Percentiles rank a stretch among this genome's conserved stretches.
phyloP scores from a whole-genome alignment of 2,888 invertebrate species.

The Liposcelis brunnea region DNA sequence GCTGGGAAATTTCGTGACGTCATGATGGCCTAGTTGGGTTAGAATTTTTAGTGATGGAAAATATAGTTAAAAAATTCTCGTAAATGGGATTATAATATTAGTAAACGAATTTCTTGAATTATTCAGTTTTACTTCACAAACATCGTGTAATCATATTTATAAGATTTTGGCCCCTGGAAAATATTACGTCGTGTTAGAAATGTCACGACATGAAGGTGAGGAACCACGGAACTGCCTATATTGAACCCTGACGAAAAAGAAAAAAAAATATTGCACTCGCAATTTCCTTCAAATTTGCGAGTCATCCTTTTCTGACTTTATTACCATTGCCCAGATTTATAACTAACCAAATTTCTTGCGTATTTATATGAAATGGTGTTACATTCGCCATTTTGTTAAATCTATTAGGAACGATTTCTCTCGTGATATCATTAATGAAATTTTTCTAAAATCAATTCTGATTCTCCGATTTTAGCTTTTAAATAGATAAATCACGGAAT shows the following conservation, averaged over 20 bases:
- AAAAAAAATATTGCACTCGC: constrained; percentile 2
- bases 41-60: constrained; percentile 40
- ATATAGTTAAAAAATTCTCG: constrained; percentile 13
- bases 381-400: too few relatives aligned
- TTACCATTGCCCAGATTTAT: too few relatives aligned
- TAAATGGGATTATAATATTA: constrained; percentile 27
- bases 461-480: too few relatives aligned
- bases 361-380: too few relatives aligned
- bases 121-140: constrained; percentile 29
- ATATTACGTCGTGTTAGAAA: constrained; percentile 30
- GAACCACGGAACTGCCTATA: constrained; percentile 24
- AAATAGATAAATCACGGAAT: too few relatives aligned
- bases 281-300: constrained; percentile 16
- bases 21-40: constrained; percentile 53
- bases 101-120: constrained; percentile 42
- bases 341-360: too few relatives aligned
- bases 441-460: too few relatives aligned
- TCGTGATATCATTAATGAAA: too few relatives aligned
- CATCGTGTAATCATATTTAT: constrained; percentile 25
- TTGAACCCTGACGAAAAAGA: constrained; percentile 19
- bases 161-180: constrained; percentile 1
- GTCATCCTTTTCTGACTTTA: constrained; percentile 11
- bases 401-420: too few relatives aligned
- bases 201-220: constrained; percentile 93
- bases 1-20: constrained; percentile 29